phyloP scores from a whole-genome alignment of 2,888 invertebrate species.

The Schizotus pectinicornis region DNA sequence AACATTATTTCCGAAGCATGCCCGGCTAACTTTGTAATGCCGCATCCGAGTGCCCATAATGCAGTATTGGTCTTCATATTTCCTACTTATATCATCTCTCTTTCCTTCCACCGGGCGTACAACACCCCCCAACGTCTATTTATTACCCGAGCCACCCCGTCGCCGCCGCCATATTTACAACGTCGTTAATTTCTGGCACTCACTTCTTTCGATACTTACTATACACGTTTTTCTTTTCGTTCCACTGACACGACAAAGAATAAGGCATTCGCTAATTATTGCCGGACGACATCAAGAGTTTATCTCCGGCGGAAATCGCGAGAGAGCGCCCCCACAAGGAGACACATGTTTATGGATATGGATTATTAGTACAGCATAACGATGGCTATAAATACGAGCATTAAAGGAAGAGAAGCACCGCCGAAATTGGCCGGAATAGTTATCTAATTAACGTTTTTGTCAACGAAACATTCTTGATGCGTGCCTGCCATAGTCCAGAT shows the following conservation, averaged over 20 bases:
- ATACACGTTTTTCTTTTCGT: background rate
- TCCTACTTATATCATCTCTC: conserved; percentile 45
- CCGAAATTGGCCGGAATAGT: background rate
- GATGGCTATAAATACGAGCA: conserved; percentile 34
- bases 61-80: conserved; percentile 48
- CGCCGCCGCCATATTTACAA: conserved; percentile 36
- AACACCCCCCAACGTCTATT: conserved; percentile 35
- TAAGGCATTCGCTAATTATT: conserved; percentile 19
- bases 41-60: conserved; percentile 42
- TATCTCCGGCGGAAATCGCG: conserved; percentile 50
- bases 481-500: too few relatives aligned
- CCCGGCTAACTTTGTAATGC: conserved; percentile 42
- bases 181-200: conserved; percentile 1
- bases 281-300: conserved; percentile 44
- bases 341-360: conserved; percentile 47
- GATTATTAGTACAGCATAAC: conserved; percentile 48
- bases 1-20: conserved; percentile 37
- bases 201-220: conserved; percentile 10
- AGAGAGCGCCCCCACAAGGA: conserved; percentile 40
- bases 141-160: conserved; percentile 42
- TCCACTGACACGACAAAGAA: conserved; percentile 14
- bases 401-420: background rate
- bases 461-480: too few relatives aligned
- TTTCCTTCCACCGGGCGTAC: conserved; percentile 32
- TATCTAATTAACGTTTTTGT: too few relatives aligned